phyloP scores from a whole-genome alignment of 2,797 vertebrate genomes.

The Myotis findleyi region DNA sequence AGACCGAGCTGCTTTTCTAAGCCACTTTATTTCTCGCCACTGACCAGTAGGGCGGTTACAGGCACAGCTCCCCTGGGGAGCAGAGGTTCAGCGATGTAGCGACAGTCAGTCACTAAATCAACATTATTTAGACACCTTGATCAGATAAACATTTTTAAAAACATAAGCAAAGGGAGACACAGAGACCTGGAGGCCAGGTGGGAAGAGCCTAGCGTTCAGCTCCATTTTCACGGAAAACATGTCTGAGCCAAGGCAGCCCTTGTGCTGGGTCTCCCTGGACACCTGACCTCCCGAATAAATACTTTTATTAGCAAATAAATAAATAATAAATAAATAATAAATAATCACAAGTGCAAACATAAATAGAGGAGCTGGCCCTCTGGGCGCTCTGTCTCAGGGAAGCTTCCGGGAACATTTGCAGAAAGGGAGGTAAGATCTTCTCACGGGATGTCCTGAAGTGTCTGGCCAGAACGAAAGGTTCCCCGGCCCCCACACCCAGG shows the following conservation, averaged over 20 bases:
- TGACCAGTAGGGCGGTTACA: slow-evolving; percentile 80
- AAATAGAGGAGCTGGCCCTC: slow-evolving; percentile 65
- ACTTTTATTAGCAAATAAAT: slow-evolving; percentile 78
- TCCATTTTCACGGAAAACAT: slow-evolving; percentile 82
- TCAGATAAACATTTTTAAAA: slow-evolving; percentile 70
- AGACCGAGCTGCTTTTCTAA: slow-evolving; percentile 62
- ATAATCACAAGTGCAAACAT: slow-evolving; percentile 74
- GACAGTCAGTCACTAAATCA: slow-evolving; percentile 78
- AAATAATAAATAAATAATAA: slow-evolving; percentile 83
- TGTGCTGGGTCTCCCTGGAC: neutral
- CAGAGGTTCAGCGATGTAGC: slow-evolving; percentile 75
- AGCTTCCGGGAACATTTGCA: neutral
- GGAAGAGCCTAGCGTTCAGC: neutral
- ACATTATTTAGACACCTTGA: slow-evolving; percentile 62
- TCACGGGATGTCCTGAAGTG: neutral
- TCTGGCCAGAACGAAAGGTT: neutral
- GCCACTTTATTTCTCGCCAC: slow-evolving; percentile 81
- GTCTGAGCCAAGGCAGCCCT: slow-evolving; percentile 20
- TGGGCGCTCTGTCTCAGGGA: neutral
- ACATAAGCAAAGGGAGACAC: slow-evolving; percentile 61
- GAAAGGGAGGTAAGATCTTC: slow-evolving; percentile 38
- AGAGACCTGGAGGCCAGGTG: neutral
- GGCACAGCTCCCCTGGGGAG: slow-evolving; percentile 79
- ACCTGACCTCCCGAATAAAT: slow-evolving; percentile 75
- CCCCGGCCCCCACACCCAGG: neutral